phyloP scores from a whole-genome alignment of 2,888 invertebrate species.

The Dynastes maya region DNA sequence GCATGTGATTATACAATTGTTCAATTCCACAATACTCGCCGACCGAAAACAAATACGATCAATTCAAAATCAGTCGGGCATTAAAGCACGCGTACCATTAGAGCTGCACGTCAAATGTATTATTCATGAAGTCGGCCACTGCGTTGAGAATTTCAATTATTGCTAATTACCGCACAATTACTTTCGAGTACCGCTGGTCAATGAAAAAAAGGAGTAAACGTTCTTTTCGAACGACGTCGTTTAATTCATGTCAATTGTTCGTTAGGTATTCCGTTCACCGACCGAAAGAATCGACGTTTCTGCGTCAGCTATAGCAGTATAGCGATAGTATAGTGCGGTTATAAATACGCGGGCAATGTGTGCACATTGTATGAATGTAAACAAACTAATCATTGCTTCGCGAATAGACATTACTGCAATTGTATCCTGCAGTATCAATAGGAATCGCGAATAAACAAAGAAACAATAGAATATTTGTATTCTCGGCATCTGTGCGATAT shows the following conservation, averaged over 20 bases:
- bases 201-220: constrained; percentile 43
- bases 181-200: constrained; percentile 49
- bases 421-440: neutral
- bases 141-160: constrained; percentile 56
- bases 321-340: constrained; percentile 2
- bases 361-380: constrained; percentile 26
- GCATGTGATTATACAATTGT: constrained; percentile 24
- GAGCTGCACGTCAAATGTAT: constrained; percentile 53
- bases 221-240: constrained; percentile 34
- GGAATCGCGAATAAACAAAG: constrained; percentile 29
- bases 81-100: constrained; percentile 47
- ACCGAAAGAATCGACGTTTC: constrained; percentile 40
- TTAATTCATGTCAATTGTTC: constrained; percentile 44
- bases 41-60: constrained; percentile 40
- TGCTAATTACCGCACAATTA: constrained; percentile 57
- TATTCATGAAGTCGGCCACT: constrained; percentile 56
- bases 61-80: constrained; percentile 45
- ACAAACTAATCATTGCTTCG: constrained; percentile 24
- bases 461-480: constrained; percentile 22
- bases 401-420: constrained; percentile 13
- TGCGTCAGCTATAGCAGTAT: constrained; percentile 28
- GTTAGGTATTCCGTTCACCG: constrained; percentile 45
- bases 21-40: constrained; percentile 20
- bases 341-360: neutral
- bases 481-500: neutral